These are phyloP conservation scores for Dendrocincla fuliginosa DNA, from an alignment of 2,797 vertebrate species.

Conservation along the genomic window DNA sequence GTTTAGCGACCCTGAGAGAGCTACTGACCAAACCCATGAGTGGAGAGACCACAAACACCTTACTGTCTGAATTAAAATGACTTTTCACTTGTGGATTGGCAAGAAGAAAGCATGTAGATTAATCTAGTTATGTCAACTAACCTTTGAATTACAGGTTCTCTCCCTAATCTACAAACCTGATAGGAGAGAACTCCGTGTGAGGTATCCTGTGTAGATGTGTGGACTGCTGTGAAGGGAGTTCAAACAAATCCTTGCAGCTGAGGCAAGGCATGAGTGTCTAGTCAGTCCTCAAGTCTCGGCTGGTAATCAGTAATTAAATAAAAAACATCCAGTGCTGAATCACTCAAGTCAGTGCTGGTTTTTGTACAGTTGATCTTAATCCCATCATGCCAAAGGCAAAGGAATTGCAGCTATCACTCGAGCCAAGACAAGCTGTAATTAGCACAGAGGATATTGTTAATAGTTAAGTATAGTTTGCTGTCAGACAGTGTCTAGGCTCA, in stretches of 20 bases:
- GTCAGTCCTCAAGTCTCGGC: neutral
- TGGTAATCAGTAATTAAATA: constrained; percentile 3
- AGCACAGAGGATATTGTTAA: constrained; percentile 35
- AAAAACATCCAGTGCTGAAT: constrained; percentile 13
- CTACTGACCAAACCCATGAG: neutral
- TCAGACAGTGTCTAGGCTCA: constrained; percentile 6
- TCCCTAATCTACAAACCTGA: neutral
- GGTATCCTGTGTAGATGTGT: neutral
- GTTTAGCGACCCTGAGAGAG: neutral
- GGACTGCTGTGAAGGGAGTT: neutral
- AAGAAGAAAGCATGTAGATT: neutral
- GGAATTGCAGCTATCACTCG: constrained; percentile 32
- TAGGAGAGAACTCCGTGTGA: neutral
- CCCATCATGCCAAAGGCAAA: constrained; percentile 42
- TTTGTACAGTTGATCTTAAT: neutral
- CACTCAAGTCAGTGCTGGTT: neutral
- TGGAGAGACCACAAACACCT: neutral
- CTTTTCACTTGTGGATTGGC: neutral
- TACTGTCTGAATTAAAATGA: neutral
- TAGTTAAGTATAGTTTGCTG: constrained; percentile 16
- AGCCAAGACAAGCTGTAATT: constrained; percentile 47
- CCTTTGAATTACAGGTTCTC: neutral
- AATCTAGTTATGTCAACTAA: neutral
- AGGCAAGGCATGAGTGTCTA: neutral
- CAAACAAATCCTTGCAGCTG: neutral